Percentiles rank a stretch among this genome's conserved stretches.
Conservation (phyloP, 2,888 invertebrate species). For the Drosophila borealis region DNA sequence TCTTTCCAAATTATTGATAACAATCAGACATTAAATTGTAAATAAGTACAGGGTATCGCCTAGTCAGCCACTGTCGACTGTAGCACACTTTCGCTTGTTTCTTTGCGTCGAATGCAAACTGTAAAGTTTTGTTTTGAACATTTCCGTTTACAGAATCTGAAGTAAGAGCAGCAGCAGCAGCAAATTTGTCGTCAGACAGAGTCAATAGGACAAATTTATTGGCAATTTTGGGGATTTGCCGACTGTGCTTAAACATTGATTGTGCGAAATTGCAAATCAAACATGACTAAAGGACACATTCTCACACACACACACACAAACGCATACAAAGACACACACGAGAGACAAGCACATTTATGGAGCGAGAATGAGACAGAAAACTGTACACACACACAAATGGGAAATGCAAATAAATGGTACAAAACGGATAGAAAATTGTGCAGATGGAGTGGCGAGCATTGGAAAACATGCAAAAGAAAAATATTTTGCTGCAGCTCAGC, state of each 20-base stretch:
- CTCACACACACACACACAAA: constrained; percentile 16
- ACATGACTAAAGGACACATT: constrained; percentile 70
- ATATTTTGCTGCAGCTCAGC: constrained; percentile 48
- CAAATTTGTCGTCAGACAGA: constrained; percentile 67
- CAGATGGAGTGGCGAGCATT: constrained; percentile 43
- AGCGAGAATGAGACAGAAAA: background rate
- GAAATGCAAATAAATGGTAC: constrained; percentile 68
- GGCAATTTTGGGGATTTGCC: constrained; percentile 76
- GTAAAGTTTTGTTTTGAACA: constrained; percentile 25
- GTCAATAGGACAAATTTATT: constrained; percentile 78
- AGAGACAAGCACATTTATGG: background rate
- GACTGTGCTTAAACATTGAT: constrained; percentile 64
- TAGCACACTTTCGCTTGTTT: background rate
- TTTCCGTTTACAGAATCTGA: constrained; percentile 3
- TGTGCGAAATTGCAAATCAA: constrained; percentile 79
- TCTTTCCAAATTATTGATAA: too few relatives aligned
- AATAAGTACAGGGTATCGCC: background rate
- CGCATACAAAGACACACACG: constrained; percentile 1
- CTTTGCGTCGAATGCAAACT: background rate
- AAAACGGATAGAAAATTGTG: constrained; percentile 66
- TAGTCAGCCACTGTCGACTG: background rate
- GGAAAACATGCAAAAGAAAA: constrained; percentile 32
- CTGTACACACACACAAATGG: constrained; percentile 45
- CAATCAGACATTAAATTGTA: background rate
- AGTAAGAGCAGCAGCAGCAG: constrained; percentile 49